phyloP scores from a whole-genome alignment of 2,797 vertebrate species.

The Acipenser oxyrinchus region DNA sequence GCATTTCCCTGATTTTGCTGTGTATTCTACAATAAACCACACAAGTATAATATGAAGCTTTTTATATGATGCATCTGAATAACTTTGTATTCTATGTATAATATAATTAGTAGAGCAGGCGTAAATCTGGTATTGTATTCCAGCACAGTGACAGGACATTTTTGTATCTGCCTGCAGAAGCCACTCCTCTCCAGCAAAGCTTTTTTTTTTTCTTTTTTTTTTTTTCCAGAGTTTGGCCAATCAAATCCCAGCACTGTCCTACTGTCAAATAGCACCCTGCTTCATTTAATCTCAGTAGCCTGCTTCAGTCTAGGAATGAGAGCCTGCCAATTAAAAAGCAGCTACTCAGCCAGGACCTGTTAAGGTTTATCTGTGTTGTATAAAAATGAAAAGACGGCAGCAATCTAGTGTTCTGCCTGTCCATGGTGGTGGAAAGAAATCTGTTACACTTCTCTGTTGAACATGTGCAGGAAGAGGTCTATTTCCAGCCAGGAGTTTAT shows the following conservation, averaged over 20 bases:
- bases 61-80: too few species aligned
- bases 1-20: too few species aligned
- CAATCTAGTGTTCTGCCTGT: slow-evolving; percentile 5
- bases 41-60: too few species aligned
- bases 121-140: slow-evolving; percentile 33
- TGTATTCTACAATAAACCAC: too few species aligned
- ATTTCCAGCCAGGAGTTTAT: slow-evolving; percentile 21
- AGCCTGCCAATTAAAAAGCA: slow-evolving; percentile 16
- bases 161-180: slow-evolving; percentile 28
- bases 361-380: too few species aligned
- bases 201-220: slow-evolving; percentile 12
- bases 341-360: not conserved
- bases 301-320: slow-evolving; percentile 25
- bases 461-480: slow-evolving; percentile 15
- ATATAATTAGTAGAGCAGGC: not conserved
- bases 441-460: not conserved
- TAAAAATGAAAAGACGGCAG: slow-evolving; percentile 18
- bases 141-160: slow-evolving; percentile 29
- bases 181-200: slow-evolving; percentile 55
- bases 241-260: slow-evolving; percentile 24
- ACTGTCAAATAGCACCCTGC: slow-evolving; percentile 50
- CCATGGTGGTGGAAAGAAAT: slow-evolving; percentile 13
- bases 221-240: slow-evolving; percentile 31
- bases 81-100: too few species aligned
- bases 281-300: slow-evolving; percentile 32